Conservation (phyloP, 2,797 vertebrate species). For the Australoheros facetus region DNA sequence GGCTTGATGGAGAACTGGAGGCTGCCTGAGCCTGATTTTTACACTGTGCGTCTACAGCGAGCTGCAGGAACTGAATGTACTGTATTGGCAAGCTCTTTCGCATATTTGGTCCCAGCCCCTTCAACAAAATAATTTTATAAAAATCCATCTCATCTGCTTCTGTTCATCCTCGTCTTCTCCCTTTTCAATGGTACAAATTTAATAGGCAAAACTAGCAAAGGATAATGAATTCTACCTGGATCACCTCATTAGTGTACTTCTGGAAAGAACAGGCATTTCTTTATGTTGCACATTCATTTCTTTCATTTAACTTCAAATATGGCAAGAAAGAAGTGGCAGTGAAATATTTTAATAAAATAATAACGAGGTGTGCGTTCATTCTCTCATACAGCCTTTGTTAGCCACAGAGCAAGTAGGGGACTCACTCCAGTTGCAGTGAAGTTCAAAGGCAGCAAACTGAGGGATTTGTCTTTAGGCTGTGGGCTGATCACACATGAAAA, state of each 20-base stretch:
- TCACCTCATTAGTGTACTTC: constrained; percentile 48
- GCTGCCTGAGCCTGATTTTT: constrained; percentile 20
- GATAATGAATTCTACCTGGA: constrained; percentile 47
- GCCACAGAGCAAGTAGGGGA: constrained; percentile 22
- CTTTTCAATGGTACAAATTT: constrained; percentile 13
- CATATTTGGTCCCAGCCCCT: constrained; percentile 14
- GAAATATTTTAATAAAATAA: constrained; percentile 29
- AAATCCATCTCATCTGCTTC: constrained; percentile 17
- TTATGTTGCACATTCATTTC: constrained; percentile 16
- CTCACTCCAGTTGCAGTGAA: constrained; percentile 40
- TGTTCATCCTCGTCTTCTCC: constrained; percentile 13
- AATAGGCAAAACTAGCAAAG: constrained; percentile 11
- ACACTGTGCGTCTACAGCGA: constrained; percentile 23
- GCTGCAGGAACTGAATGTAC: constrained; percentile 28
- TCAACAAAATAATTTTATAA: neutral
- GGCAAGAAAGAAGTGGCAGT: constrained; percentile 12
- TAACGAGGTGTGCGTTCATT: constrained; percentile 29
- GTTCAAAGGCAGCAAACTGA: constrained; percentile 73
- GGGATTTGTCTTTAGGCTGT: constrained; percentile 70
- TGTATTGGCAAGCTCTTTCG: constrained; percentile 23
- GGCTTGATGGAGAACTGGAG: constrained; percentile 52
- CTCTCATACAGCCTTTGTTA: constrained; percentile 36
- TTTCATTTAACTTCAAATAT: constrained; percentile 20
- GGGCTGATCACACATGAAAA: constrained; percentile 78
- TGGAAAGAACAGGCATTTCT: constrained; percentile 20